Percentiles rank a stretch among this genome's conserved stretches.
Conservation (phyloP, 2,888 invertebrate genomes). For the Chironomus riparius region DNA sequence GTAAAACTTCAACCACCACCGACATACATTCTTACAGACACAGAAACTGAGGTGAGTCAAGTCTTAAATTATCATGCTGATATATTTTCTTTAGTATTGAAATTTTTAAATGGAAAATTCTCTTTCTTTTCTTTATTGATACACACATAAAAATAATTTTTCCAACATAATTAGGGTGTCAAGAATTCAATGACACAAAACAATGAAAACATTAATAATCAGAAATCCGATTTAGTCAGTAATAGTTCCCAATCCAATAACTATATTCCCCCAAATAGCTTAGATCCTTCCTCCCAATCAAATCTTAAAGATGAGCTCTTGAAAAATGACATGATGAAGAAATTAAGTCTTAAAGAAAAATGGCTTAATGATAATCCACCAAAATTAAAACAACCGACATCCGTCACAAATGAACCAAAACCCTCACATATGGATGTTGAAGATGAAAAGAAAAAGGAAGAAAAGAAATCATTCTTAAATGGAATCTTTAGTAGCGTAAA, state of each 20-base stretch:
- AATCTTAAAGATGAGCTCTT: slow-evolving; percentile 22
- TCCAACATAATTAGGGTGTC: slow-evolving; percentile 29
- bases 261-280: background rate
- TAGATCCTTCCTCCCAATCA: background rate
- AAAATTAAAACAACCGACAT: background rate
- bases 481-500: slow-evolving; percentile 21
- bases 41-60: slow-evolving; percentile 61
- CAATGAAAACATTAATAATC: slow-evolving; percentile 27
- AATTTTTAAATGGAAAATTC: slow-evolving; percentile 25
- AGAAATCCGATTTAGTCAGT: slow-evolving; percentile 4
- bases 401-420: slow-evolving; percentile 31
- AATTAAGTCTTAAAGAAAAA: slow-evolving; percentile 41
- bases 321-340: slow-evolving; percentile 37
- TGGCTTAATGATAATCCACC: slow-evolving; percentile 35
- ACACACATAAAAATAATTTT: slow-evolving; percentile 14
- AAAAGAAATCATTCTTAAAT: slow-evolving; percentile 28
- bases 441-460: slow-evolving; percentile 1
- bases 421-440: slow-evolving; percentile 30
- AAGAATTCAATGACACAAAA: slow-evolving; percentile 29
- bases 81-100: slow-evolving; percentile 26
- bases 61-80: background rate
- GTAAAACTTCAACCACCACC: slow-evolving; percentile 56
- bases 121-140: slow-evolving; percentile 9
- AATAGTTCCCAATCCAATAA: slow-evolving; percentile 2
- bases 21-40: slow-evolving; percentile 54